Conservation (phyloP, 2,797 vertebrate genomes). For the Chaetodon trifasciatus region DNA sequence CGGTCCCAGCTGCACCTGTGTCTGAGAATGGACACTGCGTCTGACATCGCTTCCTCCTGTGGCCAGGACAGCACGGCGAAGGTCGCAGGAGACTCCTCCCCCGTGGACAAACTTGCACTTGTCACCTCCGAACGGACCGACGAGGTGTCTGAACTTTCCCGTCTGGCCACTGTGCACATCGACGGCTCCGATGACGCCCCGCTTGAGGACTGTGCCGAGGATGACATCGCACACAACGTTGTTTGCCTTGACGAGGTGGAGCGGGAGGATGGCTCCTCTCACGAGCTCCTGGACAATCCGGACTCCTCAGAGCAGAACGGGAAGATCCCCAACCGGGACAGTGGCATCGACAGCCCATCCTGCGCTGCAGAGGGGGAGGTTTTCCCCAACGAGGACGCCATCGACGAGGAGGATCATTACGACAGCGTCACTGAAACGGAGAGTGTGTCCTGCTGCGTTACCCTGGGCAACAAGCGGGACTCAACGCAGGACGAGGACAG, state of each 20-base stretch:
- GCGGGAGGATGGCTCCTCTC: constrained; percentile 70
- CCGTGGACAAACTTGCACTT: constrained; percentile 79
- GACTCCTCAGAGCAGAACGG: constrained; percentile 85
- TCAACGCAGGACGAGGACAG: constrained; percentile 93
- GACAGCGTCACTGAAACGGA: constrained; percentile 83
- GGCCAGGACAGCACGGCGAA: constrained; percentile 43
- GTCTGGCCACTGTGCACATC: constrained; percentile 84
- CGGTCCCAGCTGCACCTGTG: constrained; percentile 85
- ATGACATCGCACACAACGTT: constrained; percentile 52
- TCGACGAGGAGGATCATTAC: constrained; percentile 88
- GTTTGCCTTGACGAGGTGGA: constrained; percentile 68
- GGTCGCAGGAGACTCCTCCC: constrained; percentile 68
- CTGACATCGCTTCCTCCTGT: constrained; percentile 75
- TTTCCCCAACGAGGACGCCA: constrained; percentile 90
- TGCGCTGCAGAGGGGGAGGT: constrained; percentile 89
- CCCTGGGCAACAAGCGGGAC: constrained; percentile 87
- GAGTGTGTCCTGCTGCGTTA: constrained; percentile 81
- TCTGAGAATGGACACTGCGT: constrained; percentile 89
- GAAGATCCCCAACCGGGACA: constrained; percentile 97
- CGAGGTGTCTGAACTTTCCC: constrained; percentile 75
- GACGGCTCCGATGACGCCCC: constrained; percentile 76
- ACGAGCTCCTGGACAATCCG: constrained; percentile 75
- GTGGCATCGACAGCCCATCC: constrained; percentile 96
- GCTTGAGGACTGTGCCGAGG: constrained; percentile 65
- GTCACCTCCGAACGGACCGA: constrained; percentile 62